Base-by-base conservation (phyloP, 2,888 invertebrate genomes). In the Oithona nana region DNA sequence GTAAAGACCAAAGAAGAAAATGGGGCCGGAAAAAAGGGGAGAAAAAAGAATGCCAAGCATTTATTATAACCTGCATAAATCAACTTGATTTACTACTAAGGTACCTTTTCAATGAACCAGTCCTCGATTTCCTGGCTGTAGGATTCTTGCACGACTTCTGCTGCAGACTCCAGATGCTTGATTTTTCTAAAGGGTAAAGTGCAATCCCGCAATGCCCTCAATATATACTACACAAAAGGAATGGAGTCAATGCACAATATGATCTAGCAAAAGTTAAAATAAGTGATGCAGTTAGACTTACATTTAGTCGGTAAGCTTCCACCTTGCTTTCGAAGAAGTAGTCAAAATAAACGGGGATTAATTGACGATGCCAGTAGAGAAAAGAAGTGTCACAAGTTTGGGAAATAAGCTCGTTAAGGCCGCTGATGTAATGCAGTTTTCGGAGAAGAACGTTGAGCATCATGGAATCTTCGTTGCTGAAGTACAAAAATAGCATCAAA, bases 291-390 rank as follows among this genome's bases (percentile, higher is more conserved):
- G n/a, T 6, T 2, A 64, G 16, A 70, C 75, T 73, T 73, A 79
- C 79, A 69, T 76, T 75, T 66, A 83, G 73, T 71, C 81, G 79
- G 49, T 81, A 74, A 61, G 81, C 76, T 75, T 85, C 83, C 26
- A 79, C 72, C 66, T 83, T 81, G 64, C 78, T 77, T 65, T 81
- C 80, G 66, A 83, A 80, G 66, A 85, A 75, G 70, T 84, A 83
- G 65, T 82, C 79, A 67, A 88, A 80, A 73, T 88, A 86, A 57
- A 84, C 80, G 1, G 83, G 82, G 60, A 88, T 76, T 61, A 88
- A 76, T 66, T 83, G 80, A 69, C 83, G 80, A 74, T 90, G 88
- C 83, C 86, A 88, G 70, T 84, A 81, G 61, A 90, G 74, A 74
- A 86, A 84, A 39, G 83, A 82, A 68, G 85, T 83, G 71, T 86